Evolutionary conservation across 2,113 vertebrate species (phyloP).

Genomic region (Dolichotis patagonum): DNA sequence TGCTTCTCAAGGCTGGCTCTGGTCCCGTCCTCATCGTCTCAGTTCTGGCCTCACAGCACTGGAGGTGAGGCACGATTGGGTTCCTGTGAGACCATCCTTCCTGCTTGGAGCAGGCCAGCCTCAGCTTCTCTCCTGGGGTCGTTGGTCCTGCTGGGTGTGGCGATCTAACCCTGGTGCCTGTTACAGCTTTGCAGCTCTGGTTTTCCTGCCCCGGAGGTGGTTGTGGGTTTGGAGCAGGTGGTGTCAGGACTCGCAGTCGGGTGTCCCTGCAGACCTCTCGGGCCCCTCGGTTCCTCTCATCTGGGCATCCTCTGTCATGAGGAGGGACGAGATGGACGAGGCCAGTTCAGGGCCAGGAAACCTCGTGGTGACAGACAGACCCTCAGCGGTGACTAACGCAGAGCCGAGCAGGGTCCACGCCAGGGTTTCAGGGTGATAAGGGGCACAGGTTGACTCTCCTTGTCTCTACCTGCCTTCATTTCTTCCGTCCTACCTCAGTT

Average conservation of each 20-base stretch:
- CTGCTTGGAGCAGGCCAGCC: background rate
- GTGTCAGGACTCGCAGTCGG: too few species aligned
- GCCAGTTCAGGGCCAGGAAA: background rate
- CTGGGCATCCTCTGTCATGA: background rate
- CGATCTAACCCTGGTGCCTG: background rate
- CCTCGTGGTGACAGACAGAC: background rate
- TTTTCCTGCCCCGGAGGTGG: background rate
- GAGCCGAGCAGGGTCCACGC: background rate
- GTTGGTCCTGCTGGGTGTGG: background rate
- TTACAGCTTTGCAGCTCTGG: background rate
- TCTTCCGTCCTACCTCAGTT: background rate
- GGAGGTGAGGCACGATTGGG: background rate
- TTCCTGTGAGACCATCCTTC: background rate
- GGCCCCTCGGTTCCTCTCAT: background rate
- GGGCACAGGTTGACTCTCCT: too few species aligned
- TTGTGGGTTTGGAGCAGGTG: too few species aligned
- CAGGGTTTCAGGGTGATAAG: background rate
- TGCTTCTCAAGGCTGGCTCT: background rate
- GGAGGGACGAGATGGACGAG: background rate
- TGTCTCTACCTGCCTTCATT: background rate
- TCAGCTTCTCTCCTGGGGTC: background rate
- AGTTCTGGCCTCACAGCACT: background rate
- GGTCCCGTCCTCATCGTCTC: background rate
- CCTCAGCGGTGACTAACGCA: background rate
- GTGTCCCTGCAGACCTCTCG: background rate